Evolutionary conservation across 2,113 vertebrate genomes (phyloP), one percentile per base, ranked within the genome.

Genomic region (Hippocampus zosterae): DNA sequence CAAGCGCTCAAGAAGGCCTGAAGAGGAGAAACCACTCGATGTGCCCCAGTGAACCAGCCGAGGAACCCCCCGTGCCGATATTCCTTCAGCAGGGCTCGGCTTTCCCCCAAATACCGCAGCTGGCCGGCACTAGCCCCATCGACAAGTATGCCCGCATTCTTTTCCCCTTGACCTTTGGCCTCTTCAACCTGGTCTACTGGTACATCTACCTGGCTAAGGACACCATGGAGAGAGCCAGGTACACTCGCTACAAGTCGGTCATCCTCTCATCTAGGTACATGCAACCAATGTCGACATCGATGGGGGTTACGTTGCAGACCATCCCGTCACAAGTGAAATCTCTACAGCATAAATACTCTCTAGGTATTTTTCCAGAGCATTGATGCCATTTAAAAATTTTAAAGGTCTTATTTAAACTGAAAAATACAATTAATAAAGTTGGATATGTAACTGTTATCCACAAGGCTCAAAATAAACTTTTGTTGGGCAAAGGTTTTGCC

Each of bases 111-210:
- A 68, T 88, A 83, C 78, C 87, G 1, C 75, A 82, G 50, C 78
- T 93, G 72, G 94, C 94, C 3, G 94, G 93, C 3, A 94, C 95
- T 64, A 97, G 96, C 81, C 93, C 92, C 90, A 97, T 98, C 68
- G 95, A 98, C 76, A 83, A 86, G 15, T 96, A 96, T 65, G 90
- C 96, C 42, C 94, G 96, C 40, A 82, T 98, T 52, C 93, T 98
- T 53, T 98, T 98, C 59, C 96, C 96, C 2, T 81, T 98, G 79
- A 90, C 92, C 23, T 98, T 98, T 74, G 95, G 92, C 62, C 90
- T 94, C 76, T 98, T 98, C 91, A 98, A 98, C 85, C 82, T 96
- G 8, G 78, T 94, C 10, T 98, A 98, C 82, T 98, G 96, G 96
- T 89, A 93, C 41, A 92, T 93, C 77, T 97, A 98, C 79, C 92